A percentile compares a stretch with the other conserved stretches of the same genome.
These are phyloP conservation scores for Pangasius sanitwongsei DNA, from an alignment of 2,797 vertebrate genomes.

Conservation along the genomic window DNA sequence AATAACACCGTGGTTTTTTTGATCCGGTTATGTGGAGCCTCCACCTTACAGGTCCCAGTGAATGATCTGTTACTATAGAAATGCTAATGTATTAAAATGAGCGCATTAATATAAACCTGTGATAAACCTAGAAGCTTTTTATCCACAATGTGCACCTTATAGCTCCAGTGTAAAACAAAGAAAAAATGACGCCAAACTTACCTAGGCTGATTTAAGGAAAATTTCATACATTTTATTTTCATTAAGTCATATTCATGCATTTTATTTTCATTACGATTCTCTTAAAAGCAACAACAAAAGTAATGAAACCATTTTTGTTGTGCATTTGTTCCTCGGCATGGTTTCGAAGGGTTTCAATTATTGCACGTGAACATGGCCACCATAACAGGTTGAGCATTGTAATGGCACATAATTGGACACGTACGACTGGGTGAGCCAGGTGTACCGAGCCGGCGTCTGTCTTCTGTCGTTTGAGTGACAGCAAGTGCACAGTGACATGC, in stretches of 20 bases:
- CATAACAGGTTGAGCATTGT: conserved; percentile 42
- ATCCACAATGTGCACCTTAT: neutral
- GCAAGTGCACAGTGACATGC: conserved; percentile 41
- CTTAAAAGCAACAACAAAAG: neutral
- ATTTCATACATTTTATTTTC: neutral
- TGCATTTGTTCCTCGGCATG: neutral
- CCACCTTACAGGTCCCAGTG: neutral
- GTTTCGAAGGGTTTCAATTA: conserved; percentile 39
- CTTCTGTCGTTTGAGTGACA: conserved; percentile 44
- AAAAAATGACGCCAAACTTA: neutral
- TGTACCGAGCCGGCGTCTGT: conserved; percentile 49
- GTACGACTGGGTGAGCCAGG: conserved; percentile 52
- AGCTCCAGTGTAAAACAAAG: neutral
- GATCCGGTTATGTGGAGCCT: neutral
- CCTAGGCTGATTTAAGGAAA: neutral
- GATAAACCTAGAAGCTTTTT: neutral
- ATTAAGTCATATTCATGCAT: too few relatives aligned
- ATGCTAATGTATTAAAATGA: neutral
- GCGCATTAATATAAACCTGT: neutral
- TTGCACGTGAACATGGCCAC: conserved; percentile 27
- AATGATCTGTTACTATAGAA: neutral
- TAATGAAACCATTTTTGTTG: neutral
- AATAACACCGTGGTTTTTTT: neutral
- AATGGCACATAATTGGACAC: conserved; percentile 57
- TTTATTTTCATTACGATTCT: neutral